Percentiles rank a stretch among this genome's conserved stretches.
These are phyloP conservation scores for Hirudinaria manillensis DNA, from an alignment of 2,888 invertebrate genomes.

Conservation along the genomic window DNA sequence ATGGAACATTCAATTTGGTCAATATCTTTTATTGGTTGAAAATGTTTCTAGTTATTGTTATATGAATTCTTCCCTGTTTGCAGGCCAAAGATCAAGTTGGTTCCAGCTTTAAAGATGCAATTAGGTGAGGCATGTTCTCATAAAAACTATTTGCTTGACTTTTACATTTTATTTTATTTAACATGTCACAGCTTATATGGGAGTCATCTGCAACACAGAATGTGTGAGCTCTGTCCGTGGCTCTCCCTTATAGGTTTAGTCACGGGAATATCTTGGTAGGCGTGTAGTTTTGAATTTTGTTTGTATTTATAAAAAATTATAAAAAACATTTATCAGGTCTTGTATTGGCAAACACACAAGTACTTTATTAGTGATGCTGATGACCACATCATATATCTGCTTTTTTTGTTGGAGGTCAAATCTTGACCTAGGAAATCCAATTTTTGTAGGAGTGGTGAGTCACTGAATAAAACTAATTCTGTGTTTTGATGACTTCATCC, in stretches of 20 bases:
- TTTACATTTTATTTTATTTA: background rate
- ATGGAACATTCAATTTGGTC: conserved; percentile 50
- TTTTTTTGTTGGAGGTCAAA: conserved; percentile 52
- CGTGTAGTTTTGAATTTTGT: background rate
- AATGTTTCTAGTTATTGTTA: background rate
- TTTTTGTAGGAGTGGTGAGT: conserved; percentile 49
- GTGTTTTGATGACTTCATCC: background rate
- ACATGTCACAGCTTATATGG: conserved; percentile 43
- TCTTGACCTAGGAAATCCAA: conserved; percentile 45
- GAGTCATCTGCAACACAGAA: conserved; percentile 42
- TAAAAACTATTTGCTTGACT: background rate
- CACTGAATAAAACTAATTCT: background rate
- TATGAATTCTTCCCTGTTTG: conserved; percentile 14
- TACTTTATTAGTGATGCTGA: conserved; percentile 40
- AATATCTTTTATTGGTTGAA: conserved; percentile 19
- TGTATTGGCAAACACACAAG: conserved; percentile 26
- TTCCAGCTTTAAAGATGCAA: conserved; percentile 40
- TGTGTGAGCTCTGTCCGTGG: conserved; percentile 41
- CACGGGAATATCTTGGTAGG: conserved; percentile 41
- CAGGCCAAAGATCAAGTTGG: conserved; percentile 44
- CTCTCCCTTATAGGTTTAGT: conserved; percentile 41
- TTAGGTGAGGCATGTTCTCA: conserved; percentile 38
- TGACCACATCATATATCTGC: conserved; percentile 43
- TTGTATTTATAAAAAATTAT: background rate
- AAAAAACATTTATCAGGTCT: conserved; percentile 15